Evolutionary conservation across 2,113 vertebrate species (phyloP), one percentile per base, ranked within the genome.

Genomic region (Equus quagga): DNA sequence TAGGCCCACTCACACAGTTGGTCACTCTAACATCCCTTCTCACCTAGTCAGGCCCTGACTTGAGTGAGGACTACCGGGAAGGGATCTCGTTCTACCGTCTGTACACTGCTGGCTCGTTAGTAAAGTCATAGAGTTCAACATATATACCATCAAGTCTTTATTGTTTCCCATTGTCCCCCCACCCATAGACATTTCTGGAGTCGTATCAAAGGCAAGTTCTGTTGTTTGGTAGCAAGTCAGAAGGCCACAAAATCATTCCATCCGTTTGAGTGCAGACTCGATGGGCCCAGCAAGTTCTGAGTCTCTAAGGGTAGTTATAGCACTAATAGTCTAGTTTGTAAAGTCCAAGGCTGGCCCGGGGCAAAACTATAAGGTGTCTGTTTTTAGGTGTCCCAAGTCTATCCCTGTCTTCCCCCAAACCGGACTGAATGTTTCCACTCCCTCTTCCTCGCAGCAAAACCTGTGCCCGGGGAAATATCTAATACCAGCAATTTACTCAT

Each of bases 401-500:
- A 76, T 89, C 41, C 8, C 73, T 72, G n/a, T 80, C n/a, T 91
- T 78, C 62, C 95, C 51, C 91, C 75, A 85, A 78, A 94, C 62
- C 82, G 72, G 79, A 93, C 41, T 11, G 9, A 94, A 41, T 64
- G 41, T 67, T 86, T 96, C 28, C 82, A 87, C 9, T 6, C 33
- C 12, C 13, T 93, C 41, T 88, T 88, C 23, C 69, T 94, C 12
- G 0, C 19, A 79, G 94, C 80, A 75, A 97, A 93, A 96, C 73
- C 88, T 85, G 46, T 91, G 92, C 92, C 86, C 58, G 41, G 92
- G 92, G 93, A 97, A 97, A 93, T 86, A 89, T 64, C 93, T 95
- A 96, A 96, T 80, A 95, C 89, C 79, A 95, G 95, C 62, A 94
- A 97, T 92, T 96, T 97, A 94, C 89, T 97, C 73, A 70, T 96